Base-by-base conservation (phyloP, 2,888 invertebrate species). In the Clepsis dumicolana region DNA sequence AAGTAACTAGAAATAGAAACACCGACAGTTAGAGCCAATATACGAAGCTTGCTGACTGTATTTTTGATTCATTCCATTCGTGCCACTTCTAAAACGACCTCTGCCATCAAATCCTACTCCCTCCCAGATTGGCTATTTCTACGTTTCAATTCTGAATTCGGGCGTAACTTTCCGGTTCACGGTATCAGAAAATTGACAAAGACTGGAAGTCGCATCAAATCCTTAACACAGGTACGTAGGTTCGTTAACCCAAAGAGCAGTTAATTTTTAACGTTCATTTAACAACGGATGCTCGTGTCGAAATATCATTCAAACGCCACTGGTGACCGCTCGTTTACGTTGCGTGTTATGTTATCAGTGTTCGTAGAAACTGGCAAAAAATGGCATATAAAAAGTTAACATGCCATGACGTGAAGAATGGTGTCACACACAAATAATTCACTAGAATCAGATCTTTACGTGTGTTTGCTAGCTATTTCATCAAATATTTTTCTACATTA, bases 171-270 rank as follows among this genome's bases (percentile, higher is more conserved):
- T 35, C 16, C 65, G n/a, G 53, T 54, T 61, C 61, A 66, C 54
- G 48, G 25, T 62, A 66, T 66, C 48, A n/a, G 59, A 50, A 44
- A 66, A 66, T 66, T 12, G 54, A 56, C 53, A 66, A 61, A 44
- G 64, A 65, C 50, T 48, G 56, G 29, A 24, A 38, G n/a, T 44
- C 18, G 25, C 41, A 59, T 25, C 52, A 66, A 44, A 56, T 44
- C 35, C 1, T 35, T 29, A 44, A 54, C 41, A 25, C 61, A 62
- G 65, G 53, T 66, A 65, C 25, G 18, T 21, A 24, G 29, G 60
- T 52, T 60, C 67, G 57, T 56, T 67, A 57, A 63, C 67, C 62
- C 38, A 24, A 67, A 67, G 14, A 41, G 7, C 52, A 25, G 54
- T 63, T 64, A 54, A 41, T 44, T 41, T 41, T 48, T 4, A n/a